Conservation (phyloP, 2,113 vertebrate species). For the Otus sunia region DNA sequence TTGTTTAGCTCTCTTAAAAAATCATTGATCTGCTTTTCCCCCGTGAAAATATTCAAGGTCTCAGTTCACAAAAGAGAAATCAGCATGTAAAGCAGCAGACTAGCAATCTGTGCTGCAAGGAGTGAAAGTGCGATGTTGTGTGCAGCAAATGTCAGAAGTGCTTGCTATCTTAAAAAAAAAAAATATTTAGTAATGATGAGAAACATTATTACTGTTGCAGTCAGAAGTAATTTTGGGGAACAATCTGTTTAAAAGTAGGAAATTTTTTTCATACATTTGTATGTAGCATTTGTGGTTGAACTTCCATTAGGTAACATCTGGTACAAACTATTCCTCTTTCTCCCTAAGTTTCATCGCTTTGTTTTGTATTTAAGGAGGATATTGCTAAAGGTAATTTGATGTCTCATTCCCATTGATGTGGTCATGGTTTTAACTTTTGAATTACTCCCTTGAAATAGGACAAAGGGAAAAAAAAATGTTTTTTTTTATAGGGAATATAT, state of each 20-base stretch:
- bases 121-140: neutral
- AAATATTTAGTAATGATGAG: neutral
- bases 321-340: neutral
- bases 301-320: neutral
- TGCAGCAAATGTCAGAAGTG: neutral
- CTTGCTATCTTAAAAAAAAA: neutral
- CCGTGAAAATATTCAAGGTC: neutral
- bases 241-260: neutral
- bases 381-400: neutral
- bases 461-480: neutral
- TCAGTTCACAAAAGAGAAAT: constrained; percentile 39
- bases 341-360: neutral
- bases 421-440: constrained; percentile 3
- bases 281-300: neutral
- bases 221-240: neutral
- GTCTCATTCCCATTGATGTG: neutral
- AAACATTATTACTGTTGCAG: neutral
- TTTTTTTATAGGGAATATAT: neutral
- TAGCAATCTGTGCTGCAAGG: constrained; percentile 18
- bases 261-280: neutral
- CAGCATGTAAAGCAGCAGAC: constrained; percentile 6
- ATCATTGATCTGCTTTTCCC: constrained; percentile 20
- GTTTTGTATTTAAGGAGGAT: neutral
- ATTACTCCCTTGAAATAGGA: neutral
- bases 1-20: constrained; percentile 51